Base-by-base conservation (phyloP, 2,888 invertebrate genomes). In the Anticlea derivata region DNA sequence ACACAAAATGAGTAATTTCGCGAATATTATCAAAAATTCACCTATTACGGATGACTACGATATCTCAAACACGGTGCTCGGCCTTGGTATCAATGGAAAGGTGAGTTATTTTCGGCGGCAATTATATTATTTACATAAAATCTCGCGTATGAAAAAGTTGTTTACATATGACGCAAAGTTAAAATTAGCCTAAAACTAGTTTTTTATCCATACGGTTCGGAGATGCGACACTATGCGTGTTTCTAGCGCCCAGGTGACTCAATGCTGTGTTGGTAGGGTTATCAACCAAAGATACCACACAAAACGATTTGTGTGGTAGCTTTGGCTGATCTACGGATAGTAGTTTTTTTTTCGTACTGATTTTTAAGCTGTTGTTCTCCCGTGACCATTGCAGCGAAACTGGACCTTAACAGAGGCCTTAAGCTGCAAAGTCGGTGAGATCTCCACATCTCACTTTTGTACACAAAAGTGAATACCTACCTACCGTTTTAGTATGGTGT, bases 51-150 rank as follows among this genome's bases (percentile, higher is more conserved):
- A 97, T 57, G 98, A 98, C 86, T 99, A 97, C 85, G 95, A 96
- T 78, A 96, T 99, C 72, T 96, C 97, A 24, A 96, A 95, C 75
- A 96, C 95, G 57, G 98, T 99, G 31, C 93, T 99, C 55, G 99
- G 99, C 33, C 93, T 99, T 57, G 99, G 99, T 7, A 99, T 99
- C 65, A 99, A 99, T 87, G 99, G 99, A 58, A 99, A 99, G 93
- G 91, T 91, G 65, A 70, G 80, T 70, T 59, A 56, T 53, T 50
- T 41, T 44, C n/a, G 29, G 22, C 17, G 5, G 33, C 13, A 27
- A 43, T 26, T 31, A 23, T 7, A n/a, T 22, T 43, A 26, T 29
- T 39, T 43, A 11, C 7, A 24, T 29, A 12, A 17, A 30, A 11
- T 13, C n/a, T 20, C 8, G 12, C 1, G 11, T 26, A 5, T 12